Evolutionary conservation across 2,888 invertebrate genomes (phyloP), one percentile per base, ranked within the genome.

Genomic region (Lymantria dispar): DNA sequence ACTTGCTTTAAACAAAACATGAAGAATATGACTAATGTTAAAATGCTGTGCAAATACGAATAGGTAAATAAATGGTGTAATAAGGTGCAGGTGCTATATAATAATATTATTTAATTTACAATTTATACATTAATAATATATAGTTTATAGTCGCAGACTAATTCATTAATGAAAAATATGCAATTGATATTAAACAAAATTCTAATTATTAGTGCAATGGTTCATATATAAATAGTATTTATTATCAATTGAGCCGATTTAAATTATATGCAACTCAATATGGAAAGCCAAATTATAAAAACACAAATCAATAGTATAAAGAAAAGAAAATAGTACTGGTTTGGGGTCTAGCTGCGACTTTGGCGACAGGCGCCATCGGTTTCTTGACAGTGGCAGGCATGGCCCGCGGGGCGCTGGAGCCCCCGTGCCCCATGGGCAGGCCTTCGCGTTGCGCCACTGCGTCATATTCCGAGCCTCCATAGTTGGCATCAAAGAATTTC

Each of bases 401-500:
- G 78, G 70, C 87, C 51, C 78, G 65, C 76, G 85, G 81, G 62
- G 93, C 93, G 47, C 92, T 90, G 56, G 91, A 87, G 62, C 95
- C 94, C 69, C 95, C 96, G 78, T 94, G 94, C 70, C 97, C 97
- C 95, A 98, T 95, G 49, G 94, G 93, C 80, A 96, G 95, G 72
- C 97, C 97, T 76, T 95, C 96, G 70, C 99, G 94, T 78, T 96
- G 96, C 63, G 94, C 94, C 77, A 97, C 88, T 52, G 99, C 96
- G 91, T 98, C 97, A 90, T 99, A 99, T 64, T 98, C 97, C 78
- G 94, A 93, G 82, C 98, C 98, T 87, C 96, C 96, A 93, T 98
- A 98, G 94, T 99, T 99, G 76, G 98, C 98, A 92, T 99, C 99
- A 92, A 98, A 99, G 93, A 99, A 99, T 91, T 98, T 98, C 94